A percentile compares a stretch with the other conserved stretches of the same genome.
These are phyloP conservation scores for Holothuria scabra DNA, from an alignment of 53 echinoderm and acorn worm genomes.

Conservation along the genomic window DNA sequence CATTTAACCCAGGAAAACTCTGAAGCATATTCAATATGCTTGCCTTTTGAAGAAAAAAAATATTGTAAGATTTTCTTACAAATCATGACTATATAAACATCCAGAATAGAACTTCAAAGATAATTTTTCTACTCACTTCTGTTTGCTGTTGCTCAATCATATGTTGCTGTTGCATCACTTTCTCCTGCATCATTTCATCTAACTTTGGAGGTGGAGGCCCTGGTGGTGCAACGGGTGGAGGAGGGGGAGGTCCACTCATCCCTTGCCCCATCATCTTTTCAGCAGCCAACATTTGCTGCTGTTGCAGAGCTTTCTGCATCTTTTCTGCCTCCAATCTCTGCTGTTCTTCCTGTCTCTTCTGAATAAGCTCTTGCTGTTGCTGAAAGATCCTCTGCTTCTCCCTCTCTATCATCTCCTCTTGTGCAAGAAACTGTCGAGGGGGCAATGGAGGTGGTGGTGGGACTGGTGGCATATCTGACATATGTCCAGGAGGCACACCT, in stretches of 20 bases:
- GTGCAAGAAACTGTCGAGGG: conserved; percentile 44
- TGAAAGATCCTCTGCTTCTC: conserved; percentile 90
- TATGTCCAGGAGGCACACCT: background rate
- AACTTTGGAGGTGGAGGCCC: conserved; percentile 38
- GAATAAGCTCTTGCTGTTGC: conserved; percentile 90
- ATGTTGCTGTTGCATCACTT: conserved; percentile 82
- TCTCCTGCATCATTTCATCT: conserved; percentile 84
- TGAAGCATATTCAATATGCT: no score
- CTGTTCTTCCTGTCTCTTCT: conserved; percentile 89
- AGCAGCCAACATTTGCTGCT: conserved; percentile 81
- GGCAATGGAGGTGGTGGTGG: conserved; percentile 52
- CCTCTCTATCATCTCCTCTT: conserved; percentile 90
- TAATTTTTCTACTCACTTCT: background rate
- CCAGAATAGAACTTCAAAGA: no score
- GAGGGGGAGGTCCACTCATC: conserved; percentile 21
- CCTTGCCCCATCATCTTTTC: conserved; percentile 50
- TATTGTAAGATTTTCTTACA: no score
- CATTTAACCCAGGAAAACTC: no score
- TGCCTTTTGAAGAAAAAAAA: no score
- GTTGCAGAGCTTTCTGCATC: conserved; percentile 78
- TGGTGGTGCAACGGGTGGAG: conserved; percentile 15
- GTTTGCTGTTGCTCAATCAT: conserved; percentile 32
- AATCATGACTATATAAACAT: no score
- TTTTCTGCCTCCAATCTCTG: conserved; percentile 81
- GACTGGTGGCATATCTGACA: conserved; percentile 22